Evolutionary conservation across 30 jellyfish, hydroid and myxozoan species (phyloP).

Genomic region (Hydractinia echinata): DNA sequence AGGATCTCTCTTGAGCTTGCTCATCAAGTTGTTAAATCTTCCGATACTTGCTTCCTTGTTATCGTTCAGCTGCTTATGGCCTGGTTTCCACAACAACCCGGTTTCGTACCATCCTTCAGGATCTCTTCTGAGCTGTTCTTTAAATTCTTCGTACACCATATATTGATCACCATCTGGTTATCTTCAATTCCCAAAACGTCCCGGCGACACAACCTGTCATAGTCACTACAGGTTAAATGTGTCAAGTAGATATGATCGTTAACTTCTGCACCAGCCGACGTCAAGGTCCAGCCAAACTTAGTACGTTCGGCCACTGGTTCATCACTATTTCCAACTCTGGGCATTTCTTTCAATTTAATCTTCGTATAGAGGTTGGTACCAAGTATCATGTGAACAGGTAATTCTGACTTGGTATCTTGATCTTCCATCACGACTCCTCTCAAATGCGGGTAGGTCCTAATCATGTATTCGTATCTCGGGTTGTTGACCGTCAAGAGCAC

Average conservation of each 20-base stretch:
- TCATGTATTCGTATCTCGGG: too few relatives aligned
- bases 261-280: constrained; percentile 30
- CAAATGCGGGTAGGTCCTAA: not conserved
- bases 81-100: constrained; percentile 46
- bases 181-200: constrained; percentile 33
- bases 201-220: too few relatives aligned
- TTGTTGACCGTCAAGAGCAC: too few relatives aligned
- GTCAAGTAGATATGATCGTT: not conserved
- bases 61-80: constrained; percentile 22
- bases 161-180: constrained; percentile 55
- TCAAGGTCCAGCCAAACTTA: constrained; percentile 45
- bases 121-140: constrained; percentile 49
- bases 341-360: constrained; percentile 31
- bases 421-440: constrained; percentile 18
- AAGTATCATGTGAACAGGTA: constrained; percentile 43
- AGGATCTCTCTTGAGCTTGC: constrained; percentile 39
- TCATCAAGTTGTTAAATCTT: constrained; percentile 29
- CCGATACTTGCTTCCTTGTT: constrained; percentile 41
- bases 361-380: constrained; percentile 42
- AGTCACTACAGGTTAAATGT: too few relatives aligned
- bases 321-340: constrained; percentile 44
- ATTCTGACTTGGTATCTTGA: constrained; percentile 24
- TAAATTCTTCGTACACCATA: constrained; percentile 48
- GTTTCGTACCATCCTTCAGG: constrained; percentile 54
- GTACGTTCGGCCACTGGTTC: constrained; percentile 60